Percentiles rank a stretch among this genome's conserved stretches.
Conservation (phyloP, 2,113 vertebrate genomes). For the Takifugu bimaculatus region DNA sequence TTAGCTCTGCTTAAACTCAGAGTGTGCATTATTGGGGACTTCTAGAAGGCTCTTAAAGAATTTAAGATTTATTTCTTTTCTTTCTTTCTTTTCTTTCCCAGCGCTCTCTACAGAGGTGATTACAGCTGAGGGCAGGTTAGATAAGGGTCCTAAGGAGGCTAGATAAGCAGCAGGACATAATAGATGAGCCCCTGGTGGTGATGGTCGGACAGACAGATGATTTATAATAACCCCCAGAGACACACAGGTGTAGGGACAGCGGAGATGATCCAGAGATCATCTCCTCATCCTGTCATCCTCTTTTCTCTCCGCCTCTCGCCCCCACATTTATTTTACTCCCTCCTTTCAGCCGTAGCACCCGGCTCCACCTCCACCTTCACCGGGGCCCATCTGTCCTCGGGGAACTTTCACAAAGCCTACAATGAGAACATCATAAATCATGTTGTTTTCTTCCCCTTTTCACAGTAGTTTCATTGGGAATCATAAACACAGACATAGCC, state of each 20-base stretch:
- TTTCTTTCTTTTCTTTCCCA: constrained; percentile 8
- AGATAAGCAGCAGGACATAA: neutral
- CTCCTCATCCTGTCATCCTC: constrained; percentile 35
- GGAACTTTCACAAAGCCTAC: constrained; percentile 20
- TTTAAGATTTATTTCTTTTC: too few species aligned
- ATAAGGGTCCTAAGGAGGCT: constrained; percentile 1
- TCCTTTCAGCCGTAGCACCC: neutral
- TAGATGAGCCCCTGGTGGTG: constrained; percentile 7
- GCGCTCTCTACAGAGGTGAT: constrained; percentile 4
- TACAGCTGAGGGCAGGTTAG: constrained; percentile 10
- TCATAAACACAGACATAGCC: constrained; percentile 21
- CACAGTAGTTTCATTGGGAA: constrained; percentile 6
- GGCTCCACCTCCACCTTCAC: constrained; percentile 7
- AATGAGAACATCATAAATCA: constrained; percentile 39
- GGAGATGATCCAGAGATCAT: constrained; percentile 41
- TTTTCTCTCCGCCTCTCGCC: constrained; percentile 8
- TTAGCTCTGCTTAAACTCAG: too few species aligned
- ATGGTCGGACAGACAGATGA: constrained; percentile 6
- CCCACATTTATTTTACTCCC: neutral
- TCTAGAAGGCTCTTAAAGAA: too few species aligned
- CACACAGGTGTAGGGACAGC: constrained; percentile 13
- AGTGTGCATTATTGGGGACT: too few species aligned
- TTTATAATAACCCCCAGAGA: constrained; percentile 9
- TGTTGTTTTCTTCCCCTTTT: constrained; percentile 22
- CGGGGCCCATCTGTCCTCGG: neutral